Base-by-base conservation (phyloP, 1,140 invertebrate species). In the Drosophila triauraria region DNA sequence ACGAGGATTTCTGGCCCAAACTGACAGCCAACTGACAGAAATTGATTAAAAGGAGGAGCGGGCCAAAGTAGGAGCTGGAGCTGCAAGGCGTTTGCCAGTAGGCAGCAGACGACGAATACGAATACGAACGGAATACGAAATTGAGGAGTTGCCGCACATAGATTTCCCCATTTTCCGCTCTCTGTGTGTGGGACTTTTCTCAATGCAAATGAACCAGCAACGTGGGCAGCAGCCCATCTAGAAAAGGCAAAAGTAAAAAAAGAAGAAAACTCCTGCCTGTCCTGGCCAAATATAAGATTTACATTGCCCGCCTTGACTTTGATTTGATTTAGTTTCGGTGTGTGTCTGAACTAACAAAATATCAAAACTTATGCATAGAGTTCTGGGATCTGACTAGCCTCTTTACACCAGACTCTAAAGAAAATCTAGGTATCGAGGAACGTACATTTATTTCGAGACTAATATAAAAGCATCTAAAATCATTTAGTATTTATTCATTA, bases 1-100 rank as follows among this genome's bases (percentile, higher is more conserved):
- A 44, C 17, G 43, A 61, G 65, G 65, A 48, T 70, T 67, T 65
- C 80, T 62, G 80, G 81, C 58, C 79, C 76, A 61, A 76, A 61
- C 77, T 84, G 84, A 90, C 84, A 88, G 80, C 50, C 69, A 77
- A 88, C 85, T 88, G 84, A 88, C 84, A 88, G 84, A 84, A 88
- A 90, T 88, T 90, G 82, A 85, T 85, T 85, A 85, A 85, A 85
- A 78, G 74, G 53, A 38, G 69, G 48, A 68, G 53, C 53, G 53
- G 53, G 53, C 17, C 15, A 23, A 54, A 23, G 50, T n/a, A 46
- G 63, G 32, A 38, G 47, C 17, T 15, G 69, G 42, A 59, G 68
- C 78, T 72, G 59, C 78, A 63, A 77, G 81, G 67, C 80, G 58
- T 70, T 72, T 57, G 15, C 60, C 71, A 69, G 70, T 86, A 79